Percentiles rank a stretch among this genome's conserved stretches.
Evolutionary conservation across 2,888 invertebrate species (phyloP).

Genomic region (Nysson spinosus): DNA sequence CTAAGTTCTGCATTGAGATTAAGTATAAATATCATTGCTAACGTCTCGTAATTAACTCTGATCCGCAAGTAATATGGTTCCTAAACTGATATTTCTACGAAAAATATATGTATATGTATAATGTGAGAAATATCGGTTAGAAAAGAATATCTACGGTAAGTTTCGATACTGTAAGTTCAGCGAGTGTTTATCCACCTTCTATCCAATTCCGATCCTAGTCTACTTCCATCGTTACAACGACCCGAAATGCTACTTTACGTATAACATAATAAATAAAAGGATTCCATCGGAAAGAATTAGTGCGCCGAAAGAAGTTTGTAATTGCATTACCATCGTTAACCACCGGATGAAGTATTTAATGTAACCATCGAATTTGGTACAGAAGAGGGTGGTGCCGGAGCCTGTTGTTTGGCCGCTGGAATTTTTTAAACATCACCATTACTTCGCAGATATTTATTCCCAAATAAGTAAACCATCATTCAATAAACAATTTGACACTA

Average conservation of each 20-base stretch:
- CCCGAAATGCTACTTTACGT: conserved; percentile 21
- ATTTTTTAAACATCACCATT: conserved; percentile 64
- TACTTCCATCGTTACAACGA: conserved; percentile 20
- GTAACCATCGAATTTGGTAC: conserved; percentile 69
- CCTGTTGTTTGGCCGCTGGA: conserved; percentile 76
- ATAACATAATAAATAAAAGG: conserved; percentile 48
- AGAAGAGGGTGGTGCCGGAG: conserved; percentile 74
- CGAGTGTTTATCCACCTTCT: too few relatives aligned
- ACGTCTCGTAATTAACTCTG: too few relatives aligned
- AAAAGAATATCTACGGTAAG: too few relatives aligned
- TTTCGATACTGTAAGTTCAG: conserved; percentile 13
- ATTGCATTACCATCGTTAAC: conserved; percentile 67
- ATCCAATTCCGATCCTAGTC: too few relatives aligned
- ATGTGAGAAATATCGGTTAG: too few relatives aligned
- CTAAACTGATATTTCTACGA: too few relatives aligned
- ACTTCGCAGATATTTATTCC: conserved; percentile 25
- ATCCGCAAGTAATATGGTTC: too few relatives aligned
- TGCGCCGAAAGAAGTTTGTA: conserved; percentile 69
- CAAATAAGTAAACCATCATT: conserved; percentile 10
- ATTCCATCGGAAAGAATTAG: conserved; percentile 50
- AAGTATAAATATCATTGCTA: too few relatives aligned
- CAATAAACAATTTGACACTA: conserved; percentile 9
- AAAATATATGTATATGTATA: too few relatives aligned
- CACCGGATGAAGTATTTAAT: conserved; percentile 66
- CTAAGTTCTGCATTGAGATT: too few relatives aligned